Base-by-base conservation (phyloP, 2,888 invertebrate species). In the Pammene fasciana region DNA sequence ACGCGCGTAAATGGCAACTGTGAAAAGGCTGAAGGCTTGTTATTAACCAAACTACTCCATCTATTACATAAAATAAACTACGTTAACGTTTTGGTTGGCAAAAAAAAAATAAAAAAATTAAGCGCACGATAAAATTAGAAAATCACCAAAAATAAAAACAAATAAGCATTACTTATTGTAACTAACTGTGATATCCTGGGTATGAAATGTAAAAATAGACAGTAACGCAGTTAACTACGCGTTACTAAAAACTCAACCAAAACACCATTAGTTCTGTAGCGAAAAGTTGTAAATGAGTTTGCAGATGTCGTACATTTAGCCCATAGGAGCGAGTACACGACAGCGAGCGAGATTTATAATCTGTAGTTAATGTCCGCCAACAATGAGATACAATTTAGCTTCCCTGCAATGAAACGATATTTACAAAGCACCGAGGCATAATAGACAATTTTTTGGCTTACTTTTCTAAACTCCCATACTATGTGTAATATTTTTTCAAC, bases 341-440 rank as follows among this genome's bases (percentile, higher is more conserved):
- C 84, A 82, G 79, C 78, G 76, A 75, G 81, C 78, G 79, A 88
- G 86, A 90, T 89, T 89, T 90, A 90, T 85, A 87, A 86, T 87
- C 84, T 80, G 86, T 85, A 86, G 85, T 88, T 87, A 89, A 86
- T 85, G 87, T 86, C 84, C 83, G 74, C 81, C 82, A 84, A 88
- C 89, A 88, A 88, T 87, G 88, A 88, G 87, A 87, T 86, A 89
- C 86, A 88, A 87, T 89, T 87, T 87, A 86, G 86, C 87, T 86
- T 85, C 80, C 74, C 79, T 78, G 77, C 82, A 82, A 80, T 86
- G 80, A 79, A 82, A 79, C 82, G 77, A 85, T 86, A 86, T 88
- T 88, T 86, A 83, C 85, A 85, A 87, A 86, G 83, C 86, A 84
- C 80, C 79, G 75, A 73, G 75, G 81, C 75, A 79, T 86, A 85